Conservation (phyloP, 2,888 invertebrate species). For the Megamerina dolium region DNA sequence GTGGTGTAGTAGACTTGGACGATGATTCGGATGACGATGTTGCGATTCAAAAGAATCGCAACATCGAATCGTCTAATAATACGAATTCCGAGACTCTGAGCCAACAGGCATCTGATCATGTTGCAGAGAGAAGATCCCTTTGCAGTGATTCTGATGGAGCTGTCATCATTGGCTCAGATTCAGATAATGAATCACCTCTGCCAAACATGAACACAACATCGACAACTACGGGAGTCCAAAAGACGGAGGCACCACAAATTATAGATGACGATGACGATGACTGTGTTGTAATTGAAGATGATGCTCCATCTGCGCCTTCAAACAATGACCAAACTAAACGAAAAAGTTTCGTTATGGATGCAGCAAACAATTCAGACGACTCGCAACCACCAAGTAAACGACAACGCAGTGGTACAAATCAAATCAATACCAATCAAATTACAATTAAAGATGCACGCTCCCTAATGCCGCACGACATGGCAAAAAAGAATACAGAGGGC, state of each 20-base stretch:
- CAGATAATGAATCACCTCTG: conserved; percentile 29
- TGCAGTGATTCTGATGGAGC: conserved; percentile 42
- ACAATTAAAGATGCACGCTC: conserved; percentile 49
- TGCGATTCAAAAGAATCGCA: too few relatives aligned
- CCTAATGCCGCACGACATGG: conserved; percentile 34
- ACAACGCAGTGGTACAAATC: conserved; percentile 28
- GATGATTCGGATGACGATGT: conserved; percentile 39
- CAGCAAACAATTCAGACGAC: conserved; percentile 49
- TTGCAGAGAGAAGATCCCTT: too few relatives aligned
- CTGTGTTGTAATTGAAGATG: conserved; percentile 53
- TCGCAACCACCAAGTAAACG: conserved; percentile 48
- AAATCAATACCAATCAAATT: conserved; percentile 31
- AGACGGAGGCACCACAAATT: conserved; percentile 17
- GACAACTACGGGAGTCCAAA: conserved; percentile 15
- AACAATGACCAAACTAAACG: conserved; percentile 39
- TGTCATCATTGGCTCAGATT: conserved; percentile 45
- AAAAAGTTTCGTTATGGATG: conserved; percentile 47
- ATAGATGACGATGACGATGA: conserved; percentile 51
- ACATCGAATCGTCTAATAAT: too few relatives aligned
- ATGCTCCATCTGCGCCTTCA: conserved; percentile 40
- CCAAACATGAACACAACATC: conserved; percentile 5
- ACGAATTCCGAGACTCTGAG: conserved; percentile 1
- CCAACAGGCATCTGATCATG: neutral
- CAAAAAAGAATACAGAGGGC: conserved; percentile 59
- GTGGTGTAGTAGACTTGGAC: conserved; percentile 36